These are phyloP conservation scores for Premnoplex brunnescens DNA, from an alignment of 2,797 vertebrate genomes.

Conservation along the genomic window DNA sequence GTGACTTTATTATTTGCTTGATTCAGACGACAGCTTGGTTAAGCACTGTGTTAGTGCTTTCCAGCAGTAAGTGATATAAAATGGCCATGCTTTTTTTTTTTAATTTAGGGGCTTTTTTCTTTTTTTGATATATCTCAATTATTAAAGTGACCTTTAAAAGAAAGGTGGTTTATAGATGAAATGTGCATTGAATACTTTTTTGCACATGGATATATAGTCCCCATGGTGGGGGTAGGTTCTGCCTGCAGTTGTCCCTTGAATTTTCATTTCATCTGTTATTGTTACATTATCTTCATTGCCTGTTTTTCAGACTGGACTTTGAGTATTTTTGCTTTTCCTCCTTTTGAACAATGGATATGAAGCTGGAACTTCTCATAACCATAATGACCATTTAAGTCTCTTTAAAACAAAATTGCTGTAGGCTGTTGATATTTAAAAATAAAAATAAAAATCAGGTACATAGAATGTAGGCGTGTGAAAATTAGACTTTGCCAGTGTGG, in stretches of 20 bases:
- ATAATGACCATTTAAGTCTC: not conserved
- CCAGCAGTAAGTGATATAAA: not conserved
- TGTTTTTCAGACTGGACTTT: not conserved
- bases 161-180: not conserved
- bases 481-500: slow-evolving; percentile 6
- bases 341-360: not conserved
- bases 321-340: not conserved
- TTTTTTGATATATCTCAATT: not conserved
- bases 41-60: not conserved
- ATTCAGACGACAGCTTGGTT: not conserved
- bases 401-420: not conserved
- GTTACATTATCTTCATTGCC: not conserved
- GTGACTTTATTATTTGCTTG: not conserved
- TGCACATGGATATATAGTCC: not conserved
- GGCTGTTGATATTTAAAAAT: slow-evolving; percentile 40
- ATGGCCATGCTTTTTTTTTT: not conserved
- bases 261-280: not conserved
- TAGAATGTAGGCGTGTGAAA: slow-evolving; percentile 52
- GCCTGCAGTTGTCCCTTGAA: not conserved
- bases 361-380: not conserved
- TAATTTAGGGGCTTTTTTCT: not conserved
- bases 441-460: slow-evolving; percentile 61
- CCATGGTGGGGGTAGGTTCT: not conserved
- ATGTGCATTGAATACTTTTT: not conserved
- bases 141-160: not conserved